Conservation (phyloP, 2,888 invertebrate genomes). For the Rhagophthalmus giganteus region DNA sequence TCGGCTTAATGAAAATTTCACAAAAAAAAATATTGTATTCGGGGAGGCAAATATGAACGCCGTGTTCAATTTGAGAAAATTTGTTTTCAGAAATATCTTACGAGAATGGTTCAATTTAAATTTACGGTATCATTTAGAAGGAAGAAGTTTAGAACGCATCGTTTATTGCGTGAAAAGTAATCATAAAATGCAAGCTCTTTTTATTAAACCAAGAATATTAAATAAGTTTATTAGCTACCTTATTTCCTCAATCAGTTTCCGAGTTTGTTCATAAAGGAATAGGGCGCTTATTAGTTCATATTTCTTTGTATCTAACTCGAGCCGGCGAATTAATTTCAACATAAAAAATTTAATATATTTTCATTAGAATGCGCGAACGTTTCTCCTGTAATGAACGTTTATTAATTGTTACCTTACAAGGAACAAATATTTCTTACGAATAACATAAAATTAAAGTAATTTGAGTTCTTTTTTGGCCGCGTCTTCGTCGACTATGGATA, state of each 20-base stretch:
- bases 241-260: constrained; percentile 46
- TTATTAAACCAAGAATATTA: constrained; percentile 51
- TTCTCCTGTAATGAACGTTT: constrained; percentile 1
- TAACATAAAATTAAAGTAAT: too few relatives aligned
- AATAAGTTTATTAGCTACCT: constrained; percentile 52
- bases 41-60: neutral
- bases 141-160: constrained; percentile 10
- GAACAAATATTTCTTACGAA: too few relatives aligned
- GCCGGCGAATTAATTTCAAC: constrained; percentile 23
- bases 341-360: constrained; percentile 19
- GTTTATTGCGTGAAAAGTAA: constrained; percentile 22
- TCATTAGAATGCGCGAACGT: constrained; percentile 9
- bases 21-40: too few relatives aligned
- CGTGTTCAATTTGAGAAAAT: constrained; percentile 2
- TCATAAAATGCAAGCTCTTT: constrained; percentile 31
- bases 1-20: too few relatives aligned
- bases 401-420: neutral
- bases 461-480: too few relatives aligned
- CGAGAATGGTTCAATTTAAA: constrained; percentile 7
- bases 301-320: constrained; percentile 43
- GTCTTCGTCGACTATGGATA: too few relatives aligned
- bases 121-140: constrained; percentile 11
- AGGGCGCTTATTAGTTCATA: constrained; percentile 47
- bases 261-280: constrained; percentile 39
- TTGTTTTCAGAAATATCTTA: constrained; percentile 2